These are phyloP conservation scores for Eira barbara DNA, from an alignment of 2,113 vertebrate genomes.

Conservation along the genomic window DNA sequence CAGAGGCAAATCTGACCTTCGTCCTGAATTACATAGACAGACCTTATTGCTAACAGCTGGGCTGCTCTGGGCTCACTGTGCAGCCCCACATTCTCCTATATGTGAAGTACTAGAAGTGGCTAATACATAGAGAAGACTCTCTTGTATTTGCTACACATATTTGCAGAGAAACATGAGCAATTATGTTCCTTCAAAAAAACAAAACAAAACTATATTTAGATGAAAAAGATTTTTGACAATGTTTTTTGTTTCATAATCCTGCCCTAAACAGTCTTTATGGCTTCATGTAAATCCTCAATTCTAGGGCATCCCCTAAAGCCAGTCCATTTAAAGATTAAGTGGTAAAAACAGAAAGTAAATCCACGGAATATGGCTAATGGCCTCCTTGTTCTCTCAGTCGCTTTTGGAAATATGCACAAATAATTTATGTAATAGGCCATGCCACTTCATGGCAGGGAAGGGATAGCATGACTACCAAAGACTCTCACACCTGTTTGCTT, in stretches of 20 bases:
- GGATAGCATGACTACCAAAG: background rate
- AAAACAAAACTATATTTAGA: background rate
- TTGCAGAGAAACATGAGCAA: background rate
- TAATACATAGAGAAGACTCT: background rate
- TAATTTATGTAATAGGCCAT: background rate
- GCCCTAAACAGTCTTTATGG: background rate
- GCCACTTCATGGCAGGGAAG: background rate
- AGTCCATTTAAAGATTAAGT: conserved; percentile 57
- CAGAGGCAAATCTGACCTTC: background rate
- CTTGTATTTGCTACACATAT: background rate
- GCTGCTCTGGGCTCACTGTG: background rate
- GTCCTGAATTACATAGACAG: conserved; percentile 21
- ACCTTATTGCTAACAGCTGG: conserved; percentile 51
- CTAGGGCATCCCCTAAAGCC: background rate
- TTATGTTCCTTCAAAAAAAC: background rate
- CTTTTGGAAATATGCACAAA: background rate
- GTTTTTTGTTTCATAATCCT: conserved; percentile 26
- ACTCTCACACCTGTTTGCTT: background rate
- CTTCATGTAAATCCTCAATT: background rate
- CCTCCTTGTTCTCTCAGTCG: background rate
- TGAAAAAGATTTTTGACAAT: background rate
- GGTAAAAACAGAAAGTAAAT: conserved; percentile 21
- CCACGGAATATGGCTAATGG: background rate
- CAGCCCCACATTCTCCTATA: background rate
- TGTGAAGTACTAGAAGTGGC: background rate